Evolutionary conservation across 2,888 invertebrate species (phyloP).

Genomic region (Dendrolimus pini): DNA sequence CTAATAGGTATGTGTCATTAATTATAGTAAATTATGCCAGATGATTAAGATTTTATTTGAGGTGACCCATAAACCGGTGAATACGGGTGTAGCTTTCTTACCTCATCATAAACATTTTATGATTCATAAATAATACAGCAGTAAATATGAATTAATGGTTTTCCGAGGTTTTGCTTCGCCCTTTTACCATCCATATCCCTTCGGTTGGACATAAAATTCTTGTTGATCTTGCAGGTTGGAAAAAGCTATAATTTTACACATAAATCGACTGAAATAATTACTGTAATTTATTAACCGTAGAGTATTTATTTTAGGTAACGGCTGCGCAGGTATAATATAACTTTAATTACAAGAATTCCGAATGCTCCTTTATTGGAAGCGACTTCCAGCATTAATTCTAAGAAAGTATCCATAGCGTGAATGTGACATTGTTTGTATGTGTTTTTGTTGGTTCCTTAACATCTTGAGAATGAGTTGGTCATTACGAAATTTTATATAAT

Average conservation of each 20-base stretch:
- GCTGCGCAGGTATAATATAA: too few relatives aligned
- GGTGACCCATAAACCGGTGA: conserved; percentile 61
- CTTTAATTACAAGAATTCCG: too few relatives aligned
- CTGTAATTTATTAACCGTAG: conserved; percentile 24
- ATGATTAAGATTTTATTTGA: conserved; percentile 58
- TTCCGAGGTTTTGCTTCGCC: conserved; percentile 48
- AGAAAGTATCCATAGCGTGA: too few relatives aligned
- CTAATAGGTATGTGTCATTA: too few relatives aligned
- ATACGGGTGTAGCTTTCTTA: conserved; percentile 55
- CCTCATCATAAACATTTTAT: conserved; percentile 68
- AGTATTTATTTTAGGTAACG: conserved; percentile 7
- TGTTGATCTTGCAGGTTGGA: conserved; percentile 37
- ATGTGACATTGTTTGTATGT: too few relatives aligned
- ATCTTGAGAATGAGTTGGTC: too few relatives aligned
- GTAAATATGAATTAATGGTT: conserved; percentile 70
- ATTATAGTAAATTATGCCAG: conserved; percentile 12
- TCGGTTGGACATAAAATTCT: conserved; percentile 33
- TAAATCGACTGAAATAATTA: conserved; percentile 33
- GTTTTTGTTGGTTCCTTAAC: too few relatives aligned
- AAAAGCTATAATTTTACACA: conserved; percentile 29
- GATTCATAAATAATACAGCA: conserved; percentile 66
- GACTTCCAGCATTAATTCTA: too few relatives aligned
- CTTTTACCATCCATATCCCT: conserved; percentile 40
- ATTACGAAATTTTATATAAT: too few relatives aligned
- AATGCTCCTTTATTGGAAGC: too few relatives aligned